Evolutionary conservation across 2,888 invertebrate species (phyloP), one percentile per base, ranked within the genome.

Genomic region (Acleris holmiana): DNA sequence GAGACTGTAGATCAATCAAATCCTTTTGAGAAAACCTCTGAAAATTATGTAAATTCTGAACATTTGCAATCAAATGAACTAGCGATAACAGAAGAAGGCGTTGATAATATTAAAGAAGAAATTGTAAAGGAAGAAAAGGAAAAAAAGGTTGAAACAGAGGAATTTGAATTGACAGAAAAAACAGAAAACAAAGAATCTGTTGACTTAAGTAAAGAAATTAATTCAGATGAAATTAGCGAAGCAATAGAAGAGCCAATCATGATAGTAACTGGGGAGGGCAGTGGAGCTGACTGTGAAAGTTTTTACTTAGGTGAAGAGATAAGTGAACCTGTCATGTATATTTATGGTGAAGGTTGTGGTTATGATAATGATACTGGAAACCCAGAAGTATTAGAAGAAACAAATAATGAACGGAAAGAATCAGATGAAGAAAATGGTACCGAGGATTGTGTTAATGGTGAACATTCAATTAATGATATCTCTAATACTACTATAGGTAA

Each of bases 321-420:
- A 61, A 95, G 95, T 76, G 97, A 97, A 85, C 94, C 95, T 0
- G 88, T 95, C 0, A 91, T 96, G 88, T 94, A 93, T 82, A 93
- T 97, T 77, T 93, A 91, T 72, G 97, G 96, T 0, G 94, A 94
- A 76, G 97, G 97, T 47, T 93, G 85, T 72, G 97, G 97, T 4
- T 88, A 82, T 19, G 95, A 96, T 29, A 96, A 96, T 79, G 91
- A 95, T 66, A 96, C 96, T 4, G 97, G 97, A 1, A 97, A 97
- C 85, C 94, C 91, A 48, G 91, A 89, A 72, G 75, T 74, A 60
- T 73, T 81, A 68, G 82, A 85, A 73, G 76, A 87, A 73, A 75
- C 76, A 58, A 78, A 84, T 46, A 80, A 73, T 69, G 69, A 73
- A 35, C 78, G 80, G 68, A 79, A 82, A 51, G 80, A 79, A 61